Evolutionary conservation across 2,888 invertebrate species (phyloP), one percentile per base, ranked within the genome.

Genomic region (Heteromyza rotundicornis): DNA sequence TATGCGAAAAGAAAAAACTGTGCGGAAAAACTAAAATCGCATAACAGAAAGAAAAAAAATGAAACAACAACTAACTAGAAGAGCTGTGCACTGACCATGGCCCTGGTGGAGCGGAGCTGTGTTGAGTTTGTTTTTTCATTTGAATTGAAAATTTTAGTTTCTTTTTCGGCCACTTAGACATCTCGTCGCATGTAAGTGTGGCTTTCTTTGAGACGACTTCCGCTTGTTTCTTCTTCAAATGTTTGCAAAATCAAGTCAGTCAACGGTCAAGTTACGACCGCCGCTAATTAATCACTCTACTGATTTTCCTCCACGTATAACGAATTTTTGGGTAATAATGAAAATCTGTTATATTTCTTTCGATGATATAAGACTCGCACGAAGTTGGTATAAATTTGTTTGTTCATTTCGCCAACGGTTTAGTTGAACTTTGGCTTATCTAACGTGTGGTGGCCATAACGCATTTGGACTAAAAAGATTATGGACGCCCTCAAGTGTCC

Each of bases 11-110:
- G n/a, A n/a, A n/a, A n/a, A n/a, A n/a, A n/a, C n/a, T n/a, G n/a
- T 2, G n/a, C 23, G n/a, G 19, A 51, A 24, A 51, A 24, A 49
- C 19, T 20, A 20, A 32, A 32, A 49, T 51, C 5, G 12, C 51
- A 19, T 49, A 49, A 20, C 19, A 20, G 22, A 2, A 22, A 51
- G 19, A n/a, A 1, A 24, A 7, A 51, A n/a, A 24, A 24, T 51
- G 24, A n/a, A 20, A 20, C 44, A 44, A n/a, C 32, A 8, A 12
- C 12, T 40, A 40, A n/a, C 40, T 40, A 40, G n/a, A n/a, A 40
- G 40, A 40, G 40, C 40, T 7, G 74, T 73, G 72, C 77, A 77
- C 73, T 79, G 79, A 76, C 80, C 79, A 77, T 77, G 79, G 72
- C 76, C 75, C 69, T 77, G 76, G 62, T 63, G 71, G 40, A 3